Evolutionary conservation across 35 echinoderm and acorn worm genomes (phyloP), one percentile per base, ranked within the genome.

Genomic region (Apostichopus parvimensis): DNA sequence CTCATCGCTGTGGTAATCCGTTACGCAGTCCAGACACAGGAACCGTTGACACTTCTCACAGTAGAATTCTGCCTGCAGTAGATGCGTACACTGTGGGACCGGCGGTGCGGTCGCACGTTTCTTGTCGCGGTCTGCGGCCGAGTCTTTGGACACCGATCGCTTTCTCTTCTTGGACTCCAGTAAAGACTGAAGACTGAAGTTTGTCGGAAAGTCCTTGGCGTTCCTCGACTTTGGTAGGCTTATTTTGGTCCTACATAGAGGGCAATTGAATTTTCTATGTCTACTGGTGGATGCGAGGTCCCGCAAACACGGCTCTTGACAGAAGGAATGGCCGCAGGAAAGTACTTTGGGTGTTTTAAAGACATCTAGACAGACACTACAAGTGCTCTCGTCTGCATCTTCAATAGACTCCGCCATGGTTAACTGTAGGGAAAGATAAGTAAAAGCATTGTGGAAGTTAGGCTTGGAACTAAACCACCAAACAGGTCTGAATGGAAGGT

Each of bases 301-400:
- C 6, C 5, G 54, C 20, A 91, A 15, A 76, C 89, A 91, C 7
- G 89, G 89, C 21, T 91, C 89, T 12, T 57, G 77, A 73, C 89
- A 91, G 52, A 91, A 91, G 0, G 89, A 91, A 24, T 91, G 89
- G n/a, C 89, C 89, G 18, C 89, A 91, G 4, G 89, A 26, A 18
- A 91, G 73, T 8, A 91, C 89, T 73, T 91, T 91, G 21, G 89
- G 89, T 5, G 18, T 13, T 56, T 57, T 91, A 53, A 91, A 91
- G 34, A 79, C 73, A 57, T 91, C 89, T 6, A 91, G 89, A 57
- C 89, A 91, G 9, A 90, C 73, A 20, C 68, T 75, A 77, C 88
- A 90, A 1, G 70, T 90, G 15, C 88, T 75, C 9, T 90, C 88
- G 0, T 90, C 73, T 9, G 73, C 6, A 14, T 71, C 85, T 52